phyloP scores from a whole-genome alignment of 2,113 vertebrate genomes.

The Ploceus nigricollis region DNA sequence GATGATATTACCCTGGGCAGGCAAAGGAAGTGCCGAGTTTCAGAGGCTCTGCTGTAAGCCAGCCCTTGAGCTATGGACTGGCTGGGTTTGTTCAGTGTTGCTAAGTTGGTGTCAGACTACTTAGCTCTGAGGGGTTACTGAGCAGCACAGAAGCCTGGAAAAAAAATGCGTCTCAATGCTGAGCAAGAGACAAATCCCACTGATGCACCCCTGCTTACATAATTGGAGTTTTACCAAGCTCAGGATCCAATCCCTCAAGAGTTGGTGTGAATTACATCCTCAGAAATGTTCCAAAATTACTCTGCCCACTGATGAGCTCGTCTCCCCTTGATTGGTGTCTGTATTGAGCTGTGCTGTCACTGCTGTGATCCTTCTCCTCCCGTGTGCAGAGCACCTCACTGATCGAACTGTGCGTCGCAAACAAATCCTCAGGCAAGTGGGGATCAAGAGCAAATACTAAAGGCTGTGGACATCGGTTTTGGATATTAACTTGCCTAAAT shows the following conservation, averaged over 20 bases:
- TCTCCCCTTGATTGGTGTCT: neutral
- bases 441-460: neutral
- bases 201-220: rapidly evolving
- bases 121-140: neutral
- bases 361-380: neutral
- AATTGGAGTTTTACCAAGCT: neutral
- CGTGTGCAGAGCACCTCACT: rapidly evolving
- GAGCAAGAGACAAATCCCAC: neutral
- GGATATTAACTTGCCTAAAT: neutral
- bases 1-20: neutral
- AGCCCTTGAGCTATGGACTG: neutral
- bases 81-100: neutral
- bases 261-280: neutral
- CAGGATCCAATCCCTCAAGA: neutral
- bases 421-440: neutral
- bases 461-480: neutral
- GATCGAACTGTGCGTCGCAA: neutral
- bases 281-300: neutral
- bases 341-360: neutral
- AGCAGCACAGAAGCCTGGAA: neutral
- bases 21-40: neutral
- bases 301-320: neutral
- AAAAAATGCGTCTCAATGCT: neutral
- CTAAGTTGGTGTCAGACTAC: neutral
- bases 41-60: neutral